Evolutionary conservation across 2,113 vertebrate species (phyloP).

Genomic region (Antidorcas marsupialis): DNA sequence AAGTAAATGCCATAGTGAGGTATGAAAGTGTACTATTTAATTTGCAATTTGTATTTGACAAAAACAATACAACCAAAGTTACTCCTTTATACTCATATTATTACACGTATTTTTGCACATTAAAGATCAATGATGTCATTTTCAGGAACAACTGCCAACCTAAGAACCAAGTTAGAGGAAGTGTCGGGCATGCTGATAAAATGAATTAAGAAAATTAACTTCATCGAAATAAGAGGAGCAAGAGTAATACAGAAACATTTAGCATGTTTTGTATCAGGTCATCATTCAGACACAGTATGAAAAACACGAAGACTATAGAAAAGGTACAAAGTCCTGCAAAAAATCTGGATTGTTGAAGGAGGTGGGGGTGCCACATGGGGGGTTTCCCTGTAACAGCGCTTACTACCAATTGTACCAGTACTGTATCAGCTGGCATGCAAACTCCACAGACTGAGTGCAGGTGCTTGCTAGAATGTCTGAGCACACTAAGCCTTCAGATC

Average conservation of each 20-base stretch:
- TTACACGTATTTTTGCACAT: neutral
- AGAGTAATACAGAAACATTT: neutral
- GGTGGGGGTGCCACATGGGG: slow-evolving; percentile 5
- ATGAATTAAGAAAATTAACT: slow-evolving; percentile 23
- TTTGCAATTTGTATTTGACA: neutral
- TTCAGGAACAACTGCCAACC: neutral
- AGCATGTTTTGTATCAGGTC: neutral
- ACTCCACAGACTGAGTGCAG: slow-evolving; percentile 32
- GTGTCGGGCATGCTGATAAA: neutral
- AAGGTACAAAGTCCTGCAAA: slow-evolving; percentile 38
- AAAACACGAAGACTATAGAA: slow-evolving; percentile 34
- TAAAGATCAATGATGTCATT: neutral
- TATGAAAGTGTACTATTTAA: neutral
- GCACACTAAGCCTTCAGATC: slow-evolving; percentile 56
- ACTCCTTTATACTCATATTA: neutral
- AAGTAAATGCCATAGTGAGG: neutral
- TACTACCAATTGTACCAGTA: slow-evolving; percentile 33
- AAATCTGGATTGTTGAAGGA: slow-evolving; percentile 57
- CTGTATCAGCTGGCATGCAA: slow-evolving; percentile 41
- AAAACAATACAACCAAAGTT: neutral
- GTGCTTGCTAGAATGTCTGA: neutral
- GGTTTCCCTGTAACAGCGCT: slow-evolving; percentile 56
- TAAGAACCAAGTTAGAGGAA: neutral
- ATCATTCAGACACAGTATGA: slow-evolving; percentile 25
- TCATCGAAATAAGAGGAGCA: slow-evolving; percentile 12